Percentiles rank a stretch among this genome's conserved stretches.
Conservation (phyloP, 1,140 invertebrate genomes). For the Eueides isabella region DNA sequence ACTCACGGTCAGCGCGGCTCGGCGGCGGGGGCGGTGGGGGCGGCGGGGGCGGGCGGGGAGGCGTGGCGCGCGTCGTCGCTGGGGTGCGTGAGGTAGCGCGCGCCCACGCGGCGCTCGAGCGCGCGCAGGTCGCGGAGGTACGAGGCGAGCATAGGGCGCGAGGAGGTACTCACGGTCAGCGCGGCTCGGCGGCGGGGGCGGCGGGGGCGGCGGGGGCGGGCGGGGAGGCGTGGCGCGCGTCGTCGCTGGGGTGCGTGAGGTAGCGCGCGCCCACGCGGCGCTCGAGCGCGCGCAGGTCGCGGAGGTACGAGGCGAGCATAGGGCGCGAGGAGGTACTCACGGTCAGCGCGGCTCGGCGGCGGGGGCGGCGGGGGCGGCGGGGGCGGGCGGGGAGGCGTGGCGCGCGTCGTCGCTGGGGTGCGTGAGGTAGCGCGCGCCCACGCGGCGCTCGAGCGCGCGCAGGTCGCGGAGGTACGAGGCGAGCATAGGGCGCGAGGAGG, state of each 20-base stretch:
- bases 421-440: conserved; percentile 94
- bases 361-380: conserved; percentile 94
- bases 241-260: conserved; percentile 92
- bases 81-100: conserved; percentile 73
- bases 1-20: conserved; percentile 81
- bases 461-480: conserved; percentile 92
- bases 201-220: conserved; percentile 90
- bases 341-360: conserved; percentile 87
- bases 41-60: conserved; percentile 86
- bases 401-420: conserved; percentile 90
- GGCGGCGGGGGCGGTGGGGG: too few species aligned
- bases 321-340: conserved; percentile 83
- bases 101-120: conserved; percentile 97
- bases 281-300: conserved; percentile 94
- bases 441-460: conserved; percentile 97
- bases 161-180: conserved; percentile 74
- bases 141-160: conserved; percentile 87
- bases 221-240: conserved; percentile 19
- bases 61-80: background rate
- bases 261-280: conserved; percentile 98
- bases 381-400: conserved; percentile 76
- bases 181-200: conserved; percentile 91
- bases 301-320: conserved; percentile 90
- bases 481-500: conserved; percentile 86
- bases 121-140: conserved; percentile 92